Evolutionary conservation across 2,113 vertebrate genomes (phyloP).

Genomic region (Butorides virescens): DNA sequence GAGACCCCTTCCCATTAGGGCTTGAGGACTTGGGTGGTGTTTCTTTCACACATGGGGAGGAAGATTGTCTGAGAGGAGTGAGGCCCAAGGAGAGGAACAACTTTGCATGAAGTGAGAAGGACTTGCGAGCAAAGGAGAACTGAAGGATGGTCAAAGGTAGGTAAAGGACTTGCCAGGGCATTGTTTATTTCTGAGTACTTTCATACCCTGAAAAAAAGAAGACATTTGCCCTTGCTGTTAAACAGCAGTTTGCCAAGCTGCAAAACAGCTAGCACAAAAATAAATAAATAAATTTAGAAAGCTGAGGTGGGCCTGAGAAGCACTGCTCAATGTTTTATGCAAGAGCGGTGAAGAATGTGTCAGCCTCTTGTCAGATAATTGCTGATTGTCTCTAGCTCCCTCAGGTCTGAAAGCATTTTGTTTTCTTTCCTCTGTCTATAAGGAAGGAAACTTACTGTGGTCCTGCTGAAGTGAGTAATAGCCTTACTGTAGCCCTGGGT

Average conservation of each 20-base stretch:
- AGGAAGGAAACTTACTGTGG: conserved; percentile 55
- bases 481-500: background rate
- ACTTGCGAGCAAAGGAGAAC: background rate
- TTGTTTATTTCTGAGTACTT: background rate
- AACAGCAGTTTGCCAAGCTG: background rate
- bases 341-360: background rate
- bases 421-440: background rate
- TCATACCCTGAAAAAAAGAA: background rate
- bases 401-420: conserved; percentile 43
- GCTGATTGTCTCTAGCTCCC: conserved; percentile 15
- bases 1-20: background rate
- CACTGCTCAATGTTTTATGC: conserved; percentile 35
- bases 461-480: conserved; percentile 46
- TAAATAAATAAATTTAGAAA: background rate
- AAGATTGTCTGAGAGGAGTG: background rate
- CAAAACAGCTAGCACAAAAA: background rate
- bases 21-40: fast-evolving
- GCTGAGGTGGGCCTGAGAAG: background rate
- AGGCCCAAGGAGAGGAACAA: background rate
- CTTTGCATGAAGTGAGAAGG: fast-evolving
- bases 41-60: background rate
- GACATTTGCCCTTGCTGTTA: background rate
- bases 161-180: background rate
- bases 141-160: background rate
- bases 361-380: conserved; percentile 23